Evolutionary conservation across 1,140 invertebrate species (phyloP), one percentile per base, ranked within the genome.

Genomic region (Apis dorsata): DNA sequence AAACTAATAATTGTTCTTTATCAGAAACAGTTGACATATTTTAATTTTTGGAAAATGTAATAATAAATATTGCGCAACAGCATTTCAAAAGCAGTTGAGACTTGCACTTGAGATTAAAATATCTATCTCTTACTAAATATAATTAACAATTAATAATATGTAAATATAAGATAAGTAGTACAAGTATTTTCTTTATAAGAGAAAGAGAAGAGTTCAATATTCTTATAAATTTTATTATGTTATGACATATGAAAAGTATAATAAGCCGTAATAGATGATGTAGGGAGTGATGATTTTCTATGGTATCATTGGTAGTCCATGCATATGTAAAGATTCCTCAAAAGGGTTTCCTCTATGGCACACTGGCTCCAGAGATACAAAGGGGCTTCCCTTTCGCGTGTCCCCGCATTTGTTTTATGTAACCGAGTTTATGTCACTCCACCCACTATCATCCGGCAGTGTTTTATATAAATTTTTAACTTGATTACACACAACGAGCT

Each of bases 381-480:
- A 81, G 82, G 85, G 90, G 91, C 88, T 91, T 92, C 91, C 65
- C 80, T 17, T 68, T 81, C 63, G 85, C 84, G 84, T 75, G 83
- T 80, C 74, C 83, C 21, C 80, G 85, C 86, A 88, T 88, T 84
- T 92, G 88, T 93, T 92, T 93, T 92, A 93, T 92, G 72, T 93
- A 93, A 93, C 90, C 89, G 88, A 87, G 88, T 90, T 92, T 89
- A 86, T 89, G 89, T 91, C 89, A 86, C 71, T 76, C 79, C 19
- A 73, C 57, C 59, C 51, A 59, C 81, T 72, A 88, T 89, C 85
- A 85, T 79, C 69, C 79, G 81, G 77, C 86, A 90, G 76, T 93
- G 91, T 92, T 93, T 92, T 91, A 92, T 92, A 92, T 91, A 91
- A 93, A 92, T 92, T 92, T 73, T 88, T 93, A 93, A 93, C 90